Percentiles rank a stretch among this genome's conserved stretches.
Conservation (phyloP, 2,888 invertebrate genomes). For the Neocrepidodera transversa region DNA sequence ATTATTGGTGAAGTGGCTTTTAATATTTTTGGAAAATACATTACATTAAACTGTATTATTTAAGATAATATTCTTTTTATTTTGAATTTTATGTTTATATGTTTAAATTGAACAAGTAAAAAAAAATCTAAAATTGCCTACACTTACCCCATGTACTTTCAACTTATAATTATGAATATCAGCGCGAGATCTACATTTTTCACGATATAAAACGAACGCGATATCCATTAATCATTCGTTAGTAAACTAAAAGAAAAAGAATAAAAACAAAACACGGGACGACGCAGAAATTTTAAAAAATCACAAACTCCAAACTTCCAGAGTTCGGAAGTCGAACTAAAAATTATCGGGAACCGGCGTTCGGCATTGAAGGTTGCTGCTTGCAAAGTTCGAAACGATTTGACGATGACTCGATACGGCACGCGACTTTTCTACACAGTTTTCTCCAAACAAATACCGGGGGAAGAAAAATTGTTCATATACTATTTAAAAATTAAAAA, state of each 20-base stretch:
- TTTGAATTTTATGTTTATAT: too few species aligned
- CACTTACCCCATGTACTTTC: not conserved
- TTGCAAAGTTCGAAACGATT: slow-evolving; percentile 1
- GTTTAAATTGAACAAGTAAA: too few species aligned
- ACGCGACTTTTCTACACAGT: slow-evolving; percentile 14
- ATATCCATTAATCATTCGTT: not conserved
- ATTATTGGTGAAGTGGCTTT: too few species aligned
- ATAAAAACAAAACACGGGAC: not conserved
- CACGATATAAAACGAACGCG: not conserved
- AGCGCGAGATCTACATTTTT: not conserved
- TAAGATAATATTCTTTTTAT: too few species aligned
- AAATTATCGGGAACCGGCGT: not conserved
- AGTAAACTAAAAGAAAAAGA: not conserved
- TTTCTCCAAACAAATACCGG: not conserved
- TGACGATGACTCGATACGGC: slow-evolving; percentile 7
- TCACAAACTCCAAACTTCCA: not conserved
- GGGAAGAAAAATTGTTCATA: not conserved
- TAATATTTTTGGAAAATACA: too few species aligned
- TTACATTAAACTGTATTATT: too few species aligned
- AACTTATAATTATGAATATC: not conserved
- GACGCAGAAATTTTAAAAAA: not conserved
- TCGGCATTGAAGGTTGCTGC: not conserved
- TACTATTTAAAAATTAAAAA: too few species aligned
- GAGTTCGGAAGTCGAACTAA: not conserved
- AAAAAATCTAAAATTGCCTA: too few species aligned